phyloP scores from a whole-genome alignment of 2,888 invertebrate species.

The Drosophila nr. medialis region DNA sequence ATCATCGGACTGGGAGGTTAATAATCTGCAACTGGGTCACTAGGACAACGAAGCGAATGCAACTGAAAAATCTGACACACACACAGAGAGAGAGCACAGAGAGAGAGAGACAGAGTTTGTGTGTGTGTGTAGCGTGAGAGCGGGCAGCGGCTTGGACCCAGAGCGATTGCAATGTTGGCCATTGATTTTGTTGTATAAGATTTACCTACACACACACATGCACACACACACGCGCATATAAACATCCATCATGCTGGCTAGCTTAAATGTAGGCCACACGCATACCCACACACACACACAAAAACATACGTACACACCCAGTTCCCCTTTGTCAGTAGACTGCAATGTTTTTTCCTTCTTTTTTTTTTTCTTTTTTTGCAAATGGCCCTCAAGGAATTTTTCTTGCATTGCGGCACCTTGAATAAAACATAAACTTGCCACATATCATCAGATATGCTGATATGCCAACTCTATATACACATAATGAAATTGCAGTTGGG shows the following conservation, averaged over 20 bases:
- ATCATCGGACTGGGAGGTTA: slow-evolving; percentile 75
- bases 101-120: slow-evolving; percentile 2
- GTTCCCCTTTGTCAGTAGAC: slow-evolving; percentile 12
- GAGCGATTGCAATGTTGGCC: slow-evolving; percentile 69
- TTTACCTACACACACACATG: slow-evolving; percentile 22
- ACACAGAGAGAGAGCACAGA: slow-evolving; percentile 14
- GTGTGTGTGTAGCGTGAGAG: slow-evolving; percentile 13
- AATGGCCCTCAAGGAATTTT: slow-evolving; percentile 61
- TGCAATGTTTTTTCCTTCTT: slow-evolving; percentile 29
- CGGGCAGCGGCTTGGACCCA: slow-evolving; percentile 42
- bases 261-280: slow-evolving; percentile 68
- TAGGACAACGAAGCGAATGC: slow-evolving; percentile 81
- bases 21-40: slow-evolving; percentile 84
- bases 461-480: neutral
- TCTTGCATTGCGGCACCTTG: slow-evolving; percentile 42
- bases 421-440: slow-evolving; percentile 11
- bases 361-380: slow-evolving; percentile 1
- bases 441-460: slow-evolving; percentile 3
- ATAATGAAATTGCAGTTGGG: neutral
- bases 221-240: slow-evolving; percentile 10
- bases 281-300: slow-evolving; percentile 34
- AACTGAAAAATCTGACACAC: slow-evolving; percentile 51
- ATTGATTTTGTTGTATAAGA: slow-evolving; percentile 77
- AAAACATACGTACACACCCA: slow-evolving; percentile 13
- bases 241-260: slow-evolving; percentile 56